Conservation (phyloP, 2,888 invertebrate genomes). For the Nyleta sp. region DNA sequence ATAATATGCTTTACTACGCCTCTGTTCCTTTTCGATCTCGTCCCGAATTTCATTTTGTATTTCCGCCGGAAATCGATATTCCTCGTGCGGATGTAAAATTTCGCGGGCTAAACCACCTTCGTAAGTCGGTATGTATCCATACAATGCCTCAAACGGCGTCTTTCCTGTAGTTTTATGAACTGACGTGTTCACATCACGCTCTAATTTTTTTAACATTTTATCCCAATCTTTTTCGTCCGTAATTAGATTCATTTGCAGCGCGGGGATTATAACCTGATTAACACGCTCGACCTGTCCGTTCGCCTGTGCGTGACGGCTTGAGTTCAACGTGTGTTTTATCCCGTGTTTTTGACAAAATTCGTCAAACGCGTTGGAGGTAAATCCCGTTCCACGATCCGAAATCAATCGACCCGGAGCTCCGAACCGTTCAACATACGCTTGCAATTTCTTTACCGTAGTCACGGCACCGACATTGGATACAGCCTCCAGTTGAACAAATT, state of each 20-base stretch:
- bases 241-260: not conserved
- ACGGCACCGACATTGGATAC: slow-evolving; percentile 3
- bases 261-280: slow-evolving; percentile 3
- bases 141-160: not conserved
- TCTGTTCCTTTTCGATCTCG: not conserved
- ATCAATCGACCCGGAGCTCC: slow-evolving; percentile 10
- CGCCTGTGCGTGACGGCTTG: slow-evolving; percentile 15
- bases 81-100: not conserved
- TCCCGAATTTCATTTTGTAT: not conserved
- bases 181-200: not conserved
- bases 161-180: not conserved
- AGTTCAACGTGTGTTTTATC: slow-evolving; percentile 15
- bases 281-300: slow-evolving; percentile 11
- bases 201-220: not conserved
- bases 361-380: not conserved
- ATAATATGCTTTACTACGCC: not conserved
- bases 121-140: not conserved
- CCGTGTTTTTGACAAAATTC: slow-evolving; percentile 3
- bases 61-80: not conserved
- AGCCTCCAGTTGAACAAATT: slow-evolving; percentile 43
- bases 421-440: slow-evolving; percentile 4
- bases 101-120: not conserved
- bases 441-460: slow-evolving; percentile 2
- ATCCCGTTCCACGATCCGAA: not conserved
- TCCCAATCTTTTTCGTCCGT: not conserved